A percentile compares a stretch with the other conserved stretches of the same genome.
Conservation (phyloP, 2,797 vertebrate genomes). For the Hyperoplus immaculatus region DNA sequence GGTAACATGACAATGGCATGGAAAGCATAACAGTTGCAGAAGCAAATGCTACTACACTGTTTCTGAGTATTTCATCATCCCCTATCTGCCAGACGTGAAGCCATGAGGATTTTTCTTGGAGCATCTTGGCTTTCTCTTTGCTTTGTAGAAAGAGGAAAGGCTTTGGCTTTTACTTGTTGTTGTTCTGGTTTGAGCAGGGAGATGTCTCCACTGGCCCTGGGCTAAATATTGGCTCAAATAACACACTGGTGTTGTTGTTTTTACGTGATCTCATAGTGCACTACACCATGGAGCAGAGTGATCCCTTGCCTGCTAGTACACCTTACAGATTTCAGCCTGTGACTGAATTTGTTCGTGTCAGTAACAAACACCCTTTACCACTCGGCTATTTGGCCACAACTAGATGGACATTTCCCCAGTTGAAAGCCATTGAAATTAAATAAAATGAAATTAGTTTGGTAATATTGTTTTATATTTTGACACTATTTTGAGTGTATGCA, state of each 20-base stretch:
- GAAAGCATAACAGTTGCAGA: constrained; percentile 33
- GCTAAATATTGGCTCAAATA: constrained; percentile 55
- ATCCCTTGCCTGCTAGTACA: not conserved
- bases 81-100: constrained; percentile 59
- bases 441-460: not conserved
- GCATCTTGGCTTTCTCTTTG: constrained; percentile 47
- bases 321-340: constrained; percentile 6
- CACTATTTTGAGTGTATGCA: too few species aligned
- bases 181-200: constrained; percentile 45
- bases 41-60: constrained; percentile 45
- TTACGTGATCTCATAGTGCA: constrained; percentile 11
- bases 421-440: not conserved
- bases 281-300: constrained; percentile 12
- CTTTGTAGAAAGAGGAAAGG: constrained; percentile 49
- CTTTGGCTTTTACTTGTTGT: constrained; percentile 46
- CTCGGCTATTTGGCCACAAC: not conserved
- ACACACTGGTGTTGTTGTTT: constrained; percentile 31
- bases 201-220: constrained; percentile 52
- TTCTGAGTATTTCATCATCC: constrained; percentile 70
- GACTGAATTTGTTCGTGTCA: not conserved
- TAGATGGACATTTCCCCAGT: not conserved
- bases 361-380: not conserved
- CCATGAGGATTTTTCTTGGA: constrained; percentile 61
- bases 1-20: constrained; percentile 31
- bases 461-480: not conserved